Percentiles rank a stretch among this genome's conserved stretches.
Conservation (phyloP, 2,888 invertebrate genomes). For the Scelioninae gen. 1 region DNA sequence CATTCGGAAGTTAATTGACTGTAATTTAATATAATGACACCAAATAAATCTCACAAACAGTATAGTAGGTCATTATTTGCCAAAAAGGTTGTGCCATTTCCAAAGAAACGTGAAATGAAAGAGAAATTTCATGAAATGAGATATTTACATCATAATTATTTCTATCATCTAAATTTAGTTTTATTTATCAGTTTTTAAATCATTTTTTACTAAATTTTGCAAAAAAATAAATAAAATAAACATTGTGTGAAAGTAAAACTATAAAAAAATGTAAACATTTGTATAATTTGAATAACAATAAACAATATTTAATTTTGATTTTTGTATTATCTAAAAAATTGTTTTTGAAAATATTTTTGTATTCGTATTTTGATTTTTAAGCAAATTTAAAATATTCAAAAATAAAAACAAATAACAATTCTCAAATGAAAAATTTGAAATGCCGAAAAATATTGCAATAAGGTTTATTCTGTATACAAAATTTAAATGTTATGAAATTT, state of each 20-base stretch:
- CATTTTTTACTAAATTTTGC: background rate
- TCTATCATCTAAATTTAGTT: constrained; percentile 4
- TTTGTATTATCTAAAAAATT: too few relatives aligned
- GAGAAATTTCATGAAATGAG: constrained; percentile 42
- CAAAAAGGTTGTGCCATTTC: constrained; percentile 43
- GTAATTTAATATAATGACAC: constrained; percentile 16
- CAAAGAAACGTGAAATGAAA: constrained; percentile 45
- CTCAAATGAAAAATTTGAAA: too few relatives aligned
- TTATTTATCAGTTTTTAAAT: background rate
- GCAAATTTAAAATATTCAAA: too few relatives aligned
- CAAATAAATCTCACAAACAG: constrained; percentile 21
- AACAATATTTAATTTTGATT: too few relatives aligned
- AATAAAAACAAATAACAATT: too few relatives aligned
- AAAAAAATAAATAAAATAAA: too few relatives aligned
- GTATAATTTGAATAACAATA: too few relatives aligned
- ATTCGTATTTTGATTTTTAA: too few relatives aligned
- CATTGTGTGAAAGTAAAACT: too few relatives aligned
- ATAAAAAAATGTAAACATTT: too few relatives aligned
- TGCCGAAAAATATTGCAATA: too few relatives aligned
- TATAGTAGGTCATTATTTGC: constrained; percentile 47
- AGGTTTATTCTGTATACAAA: background rate
- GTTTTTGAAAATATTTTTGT: too few relatives aligned
- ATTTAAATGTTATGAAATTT: background rate
- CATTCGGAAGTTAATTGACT: constrained; percentile 17
- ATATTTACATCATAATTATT: constrained; percentile 38